Base-by-base conservation (phyloP, 2,797 vertebrate species). In the Chelon auratus region DNA sequence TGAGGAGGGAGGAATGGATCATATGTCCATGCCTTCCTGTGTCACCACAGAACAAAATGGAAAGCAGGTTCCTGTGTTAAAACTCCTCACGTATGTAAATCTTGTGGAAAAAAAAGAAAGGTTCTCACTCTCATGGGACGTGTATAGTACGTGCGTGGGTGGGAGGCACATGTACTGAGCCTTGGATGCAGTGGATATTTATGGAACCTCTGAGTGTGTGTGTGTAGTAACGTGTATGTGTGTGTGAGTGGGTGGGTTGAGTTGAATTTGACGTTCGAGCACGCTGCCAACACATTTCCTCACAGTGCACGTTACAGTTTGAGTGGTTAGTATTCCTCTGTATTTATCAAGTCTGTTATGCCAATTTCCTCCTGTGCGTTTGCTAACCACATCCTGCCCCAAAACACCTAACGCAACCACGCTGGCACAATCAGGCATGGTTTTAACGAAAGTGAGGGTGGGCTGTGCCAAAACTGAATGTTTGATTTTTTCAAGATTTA, bases 361-460 rank as follows among this genome's bases (percentile, higher is more conserved):
- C 77, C 78, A 86, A 73, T 83, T 82, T 87, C 72, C 83, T 82
- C 68, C 59, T 83, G 68, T 85, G 81, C 76, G 62, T 81, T 68
- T 84, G 57, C 54, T 85, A 77, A 83, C 94, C 94, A 95, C 94
- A 95, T 95, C 94, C 94, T 94, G 92, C 85, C 81, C 24, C 77
- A 65, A 71, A 87, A 90, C 89, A 86, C 80, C 80, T 73, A 80
- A 85, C 86, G 79, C 89, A 93, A 76, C 86, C 84, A 80, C n/a
- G 53, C 82, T 89, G 87, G 83, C 81, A 86, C 63, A 57, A 77
- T 63, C 75, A 64, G 51, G 64, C 74, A 50, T 11, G 68, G 75
- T 74, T 72, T 81, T 58, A 82, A 65, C 83, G 55, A 81, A 87
- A 77, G 56, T 26, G 10, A 75, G 62, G 58, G 42, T 75, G 74